Base-by-base conservation (phyloP, 2,888 invertebrate species). In the Cybosia mesomella region DNA sequence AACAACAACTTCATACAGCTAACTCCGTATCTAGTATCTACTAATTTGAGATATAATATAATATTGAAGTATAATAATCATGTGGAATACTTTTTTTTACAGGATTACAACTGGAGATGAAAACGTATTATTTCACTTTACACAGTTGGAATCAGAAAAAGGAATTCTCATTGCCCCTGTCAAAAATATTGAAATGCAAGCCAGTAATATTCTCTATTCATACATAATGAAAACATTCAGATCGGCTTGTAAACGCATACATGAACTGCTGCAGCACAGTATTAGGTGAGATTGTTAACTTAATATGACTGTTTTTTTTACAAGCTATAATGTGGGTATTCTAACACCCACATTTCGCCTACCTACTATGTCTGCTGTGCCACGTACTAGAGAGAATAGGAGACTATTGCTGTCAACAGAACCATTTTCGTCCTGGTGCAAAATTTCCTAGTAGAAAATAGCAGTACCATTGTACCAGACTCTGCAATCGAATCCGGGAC, bases 41-140 rank as follows among this genome's bases (percentile, higher is more conserved):
- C 5, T 28, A 28, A 2, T 32, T 11, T 3, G 5, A 15, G 5
- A 22, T 58, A n/a, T 36, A 5, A 39, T 24, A 18, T n/a, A n/a
- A n/a, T n/a, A 8, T 39, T 22, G 15, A 28, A 49, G n/a, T 28
- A 62, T n/a, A n/a, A n/a, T n/a, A n/a, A n/a, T n/a, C 2, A 18
- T 34, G 4, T 32, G 18, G 34, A 10, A 58, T 9, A 39, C 39
- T 39, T 10, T 2, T 53, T 53, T 61, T 91, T 90, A 55, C 83
- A 96, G 96, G 87, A 92, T 97, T 79, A 97, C 97, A 22, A 94
- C 96, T 0, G 97, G 97, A 1, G 95, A 96, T 64, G 96, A 96
- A 70, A 97, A 97, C 86, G 96, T 96, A 13, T 87, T 98, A 68
- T 97, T 97, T 84, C 97, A 98, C 87, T 98, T 97, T 83, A 95